Evolutionary conservation across 2,797 vertebrate species (phyloP).

Genomic region (Hypotaenidia philippensis): DNA sequence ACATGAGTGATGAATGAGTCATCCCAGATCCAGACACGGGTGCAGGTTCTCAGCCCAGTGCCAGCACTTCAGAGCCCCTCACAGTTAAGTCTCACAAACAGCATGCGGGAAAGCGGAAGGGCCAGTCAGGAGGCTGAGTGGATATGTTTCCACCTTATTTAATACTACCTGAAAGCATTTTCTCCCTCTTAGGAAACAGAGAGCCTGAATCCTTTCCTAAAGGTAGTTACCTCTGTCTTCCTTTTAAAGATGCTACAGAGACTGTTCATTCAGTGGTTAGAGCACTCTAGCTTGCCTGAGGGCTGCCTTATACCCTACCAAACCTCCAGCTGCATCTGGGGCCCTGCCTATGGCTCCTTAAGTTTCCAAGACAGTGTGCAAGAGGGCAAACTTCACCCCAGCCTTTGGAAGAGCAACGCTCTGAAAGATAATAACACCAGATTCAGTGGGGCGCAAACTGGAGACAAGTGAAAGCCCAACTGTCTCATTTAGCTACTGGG

Average conservation of each 20-base stretch:
- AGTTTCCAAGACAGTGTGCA: background rate
- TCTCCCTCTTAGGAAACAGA: background rate
- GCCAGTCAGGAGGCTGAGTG: background rate
- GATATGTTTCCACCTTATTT: background rate
- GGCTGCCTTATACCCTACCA: background rate
- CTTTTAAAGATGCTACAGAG: background rate
- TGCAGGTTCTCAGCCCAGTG: background rate
- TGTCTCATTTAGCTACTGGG: background rate
- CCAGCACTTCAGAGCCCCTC: background rate
- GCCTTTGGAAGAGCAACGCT: background rate
- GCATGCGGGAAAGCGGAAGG: accelerated
- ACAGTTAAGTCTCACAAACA: background rate
- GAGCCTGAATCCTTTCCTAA: background rate
- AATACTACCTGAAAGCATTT: background rate
- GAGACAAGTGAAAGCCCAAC: background rate
- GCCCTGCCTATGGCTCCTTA: background rate
- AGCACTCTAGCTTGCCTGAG: background rate
- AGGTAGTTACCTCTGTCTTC: background rate
- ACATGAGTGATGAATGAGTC: background rate
- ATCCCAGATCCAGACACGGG: background rate
- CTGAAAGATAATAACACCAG: background rate
- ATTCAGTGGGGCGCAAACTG: background rate
- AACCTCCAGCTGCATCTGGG: background rate
- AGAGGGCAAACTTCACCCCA: background rate
- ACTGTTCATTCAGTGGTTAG: background rate